Evolutionary conservation across 2,888 invertebrate species (phyloP).

Genomic region (Dicranocentrus wangi): DNA sequence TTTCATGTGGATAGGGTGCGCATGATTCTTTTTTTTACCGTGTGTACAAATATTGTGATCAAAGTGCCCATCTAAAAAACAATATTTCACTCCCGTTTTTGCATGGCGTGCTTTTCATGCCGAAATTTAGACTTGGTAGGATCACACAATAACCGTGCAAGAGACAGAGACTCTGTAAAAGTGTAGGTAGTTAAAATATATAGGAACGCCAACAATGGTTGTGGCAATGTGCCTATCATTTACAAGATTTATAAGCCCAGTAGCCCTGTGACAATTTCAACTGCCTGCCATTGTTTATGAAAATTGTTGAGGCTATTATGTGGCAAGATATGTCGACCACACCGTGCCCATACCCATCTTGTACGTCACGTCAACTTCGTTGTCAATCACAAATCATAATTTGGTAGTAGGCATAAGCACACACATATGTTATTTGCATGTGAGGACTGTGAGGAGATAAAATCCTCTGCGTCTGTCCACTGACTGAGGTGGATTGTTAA

Average conservation of each 20-base stretch:
- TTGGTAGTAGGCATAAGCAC: constrained; percentile 11
- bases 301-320: constrained; percentile 18
- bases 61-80: no score
- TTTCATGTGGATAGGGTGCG: no score
- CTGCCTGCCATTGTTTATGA: constrained; percentile 54
- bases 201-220: constrained; percentile 4
- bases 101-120: no score
- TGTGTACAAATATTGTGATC: no score
- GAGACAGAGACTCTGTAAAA: no score
- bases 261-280: constrained; percentile 61
- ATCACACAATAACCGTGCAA: no score
- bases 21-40: no score
- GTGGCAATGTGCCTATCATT: no score
- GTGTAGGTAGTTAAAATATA: constrained; percentile 15
- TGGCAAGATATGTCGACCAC: constrained; percentile 21
- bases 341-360: constrained; percentile 29
- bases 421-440: constrained; percentile 3
- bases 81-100: no score
- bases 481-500: constrained; percentile 42
- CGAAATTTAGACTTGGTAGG: no score
- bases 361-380: constrained; percentile 59
- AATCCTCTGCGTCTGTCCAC: constrained; percentile 16
- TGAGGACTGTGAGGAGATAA: not conserved
- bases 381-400: constrained; percentile 53
- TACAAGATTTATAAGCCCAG: constrained; percentile 39